Evolutionary conservation across 2,888 invertebrate species (phyloP).

Genomic region (Dryobotodes eremita): DNA sequence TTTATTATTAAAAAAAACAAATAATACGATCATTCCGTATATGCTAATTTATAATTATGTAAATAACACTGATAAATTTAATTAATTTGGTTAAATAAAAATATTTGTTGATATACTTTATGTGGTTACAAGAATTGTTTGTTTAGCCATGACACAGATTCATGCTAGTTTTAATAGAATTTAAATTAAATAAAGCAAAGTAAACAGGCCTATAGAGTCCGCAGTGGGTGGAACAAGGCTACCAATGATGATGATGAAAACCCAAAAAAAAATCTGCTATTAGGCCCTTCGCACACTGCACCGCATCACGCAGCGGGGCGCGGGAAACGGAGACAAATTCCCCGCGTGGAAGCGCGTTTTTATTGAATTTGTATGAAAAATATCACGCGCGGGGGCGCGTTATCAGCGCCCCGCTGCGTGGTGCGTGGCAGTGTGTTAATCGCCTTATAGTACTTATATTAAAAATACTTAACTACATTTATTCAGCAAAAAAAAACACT

Average conservation of each 20-base stretch:
- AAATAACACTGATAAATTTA: conserved; percentile 34
- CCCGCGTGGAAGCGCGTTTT: too few relatives aligned
- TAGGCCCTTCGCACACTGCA: too few relatives aligned
- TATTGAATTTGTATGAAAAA: too few relatives aligned
- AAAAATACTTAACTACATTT: not conserved
- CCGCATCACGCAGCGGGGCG: too few relatives aligned
- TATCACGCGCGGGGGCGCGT: too few relatives aligned
- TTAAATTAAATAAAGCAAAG: not conserved
- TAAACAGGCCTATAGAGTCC: not conserved
- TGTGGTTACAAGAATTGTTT: not conserved
- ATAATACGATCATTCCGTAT: conserved; percentile 8
- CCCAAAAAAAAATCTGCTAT: too few relatives aligned
- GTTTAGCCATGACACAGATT: conserved; percentile 22
- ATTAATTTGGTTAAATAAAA: conserved; percentile 16
- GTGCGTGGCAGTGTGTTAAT: too few relatives aligned
- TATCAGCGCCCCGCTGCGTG: too few relatives aligned
- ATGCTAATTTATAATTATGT: conserved; percentile 27
- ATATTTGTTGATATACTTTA: conserved; percentile 1
- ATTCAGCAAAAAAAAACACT: not conserved
- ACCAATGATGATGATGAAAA: not conserved
- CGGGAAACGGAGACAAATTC: too few relatives aligned
- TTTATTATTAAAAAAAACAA: not conserved
- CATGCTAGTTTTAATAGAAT: not conserved
- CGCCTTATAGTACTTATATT: not conserved
- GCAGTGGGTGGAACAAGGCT: not conserved